Base-by-base conservation (phyloP, 2,113 vertebrate genomes). In the Rhizomys pruinosus region DNA sequence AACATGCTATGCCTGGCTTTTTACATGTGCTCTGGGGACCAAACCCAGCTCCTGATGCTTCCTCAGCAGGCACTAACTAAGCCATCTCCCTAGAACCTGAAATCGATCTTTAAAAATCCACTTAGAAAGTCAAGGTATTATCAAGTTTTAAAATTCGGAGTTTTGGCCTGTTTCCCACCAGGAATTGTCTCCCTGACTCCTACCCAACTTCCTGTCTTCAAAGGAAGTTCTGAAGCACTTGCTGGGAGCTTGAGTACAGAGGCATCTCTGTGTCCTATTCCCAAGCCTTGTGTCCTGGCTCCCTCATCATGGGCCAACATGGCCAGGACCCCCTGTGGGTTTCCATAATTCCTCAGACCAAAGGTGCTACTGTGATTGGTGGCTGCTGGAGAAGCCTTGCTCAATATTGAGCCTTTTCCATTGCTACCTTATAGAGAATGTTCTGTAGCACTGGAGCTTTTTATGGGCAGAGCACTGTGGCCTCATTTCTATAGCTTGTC, bases 261-360 rank as follows among this genome's bases (percentile, higher is more conserved):
- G n/a, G 5, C 7, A 11, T 59, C 68, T 22, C 84, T 42, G n/a
- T 37, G n/a, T 2, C 1, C 52, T 86, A n/a, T 29, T 72, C 16
- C 15, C 16, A 11, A 16, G n/a, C 1, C 22, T 78, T 0, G 0
- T 34, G 22, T 68, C 32, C 7, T 1, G 17, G n/a, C 32, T 69
- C 17, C 19, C n/a, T 80, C 59, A 39, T 57, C 34, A 8, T 32
- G 55, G 39, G 2, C 47, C 23, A 59, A n/a, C 9, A 37, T 71
- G 71, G 42, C 11, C 42, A n/a, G 20, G 19, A 6, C 23, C 42
- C 64, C 42, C 15, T 5, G 15, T 22, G 2, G 27, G 29, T 34
- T 90, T 84, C 29, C 20, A 3, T 44, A n/a, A 32, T 32, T 66
- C 71, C 85, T 84, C 39, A 13, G 6, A 59, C 55, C 19, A 57